These are phyloP conservation scores for Drosophila nigritarsus DNA, from an alignment of 2,888 invertebrate species.

Conservation along the genomic window DNA sequence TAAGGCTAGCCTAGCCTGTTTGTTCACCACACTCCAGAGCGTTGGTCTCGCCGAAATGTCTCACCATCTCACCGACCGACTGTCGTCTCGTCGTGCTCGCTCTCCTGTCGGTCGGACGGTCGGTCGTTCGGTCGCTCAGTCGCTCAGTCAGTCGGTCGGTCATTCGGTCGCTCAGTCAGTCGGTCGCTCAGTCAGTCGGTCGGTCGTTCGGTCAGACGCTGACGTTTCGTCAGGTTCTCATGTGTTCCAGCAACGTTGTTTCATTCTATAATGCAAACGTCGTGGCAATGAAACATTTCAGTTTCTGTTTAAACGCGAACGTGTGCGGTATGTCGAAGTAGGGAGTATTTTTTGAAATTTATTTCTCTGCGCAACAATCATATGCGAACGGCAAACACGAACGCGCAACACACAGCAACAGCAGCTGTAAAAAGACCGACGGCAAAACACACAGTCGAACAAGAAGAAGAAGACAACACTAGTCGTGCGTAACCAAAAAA, in stretches of 20 bases:
- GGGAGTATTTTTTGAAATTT: neutral
- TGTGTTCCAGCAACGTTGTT: slow-evolving; percentile 41
- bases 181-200: slow-evolving; percentile 16
- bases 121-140: slow-evolving; percentile 8
- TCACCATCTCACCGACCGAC: slow-evolving; percentile 29
- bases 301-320: slow-evolving; percentile 49
- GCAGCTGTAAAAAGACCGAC: slow-evolving; percentile 61
- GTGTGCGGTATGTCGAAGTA: slow-evolving; percentile 14
- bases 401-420: slow-evolving; percentile 25
- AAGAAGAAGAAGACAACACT: slow-evolving; percentile 23
- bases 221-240: slow-evolving; percentile 50
- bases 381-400: slow-evolving; percentile 34
- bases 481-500: slow-evolving; percentile 39
- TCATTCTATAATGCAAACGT: slow-evolving; percentile 43
- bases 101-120: slow-evolving; percentile 11
- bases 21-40: slow-evolving; percentile 63
- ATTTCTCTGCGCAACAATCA: slow-evolving; percentile 3
- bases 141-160: slow-evolving; percentile 19
- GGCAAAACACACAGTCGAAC: slow-evolving; percentile 52
- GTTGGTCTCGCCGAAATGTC: slow-evolving; percentile 56
- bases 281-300: slow-evolving; percentile 62
- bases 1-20: slow-evolving; percentile 39
- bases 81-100: slow-evolving; percentile 15
- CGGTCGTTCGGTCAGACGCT: slow-evolving; percentile 19
- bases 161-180: slow-evolving; percentile 15